Evolutionary conservation across 92 coral and sea anemone genomes (phyloP).

Genomic region (Siderastrea radians): DNA sequence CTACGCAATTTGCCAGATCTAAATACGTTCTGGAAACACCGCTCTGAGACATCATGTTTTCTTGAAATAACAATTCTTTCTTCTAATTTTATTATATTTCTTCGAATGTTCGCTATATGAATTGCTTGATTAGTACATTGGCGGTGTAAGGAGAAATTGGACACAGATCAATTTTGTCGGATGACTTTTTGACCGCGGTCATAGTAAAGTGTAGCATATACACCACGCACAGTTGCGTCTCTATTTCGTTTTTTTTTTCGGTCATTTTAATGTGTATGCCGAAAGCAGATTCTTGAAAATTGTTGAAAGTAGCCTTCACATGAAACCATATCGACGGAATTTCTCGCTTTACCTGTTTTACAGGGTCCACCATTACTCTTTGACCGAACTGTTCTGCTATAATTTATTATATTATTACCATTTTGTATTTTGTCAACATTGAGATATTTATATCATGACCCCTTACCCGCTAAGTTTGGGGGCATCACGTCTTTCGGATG

Average conservation of each 20-base stretch:
- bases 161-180: not conserved
- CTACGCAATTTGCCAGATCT: constrained; percentile 80
- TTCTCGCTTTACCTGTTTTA: too few species aligned
- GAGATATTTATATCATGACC: too few species aligned
- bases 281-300: too few species aligned
- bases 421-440: too few species aligned
- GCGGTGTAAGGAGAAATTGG: not conserved
- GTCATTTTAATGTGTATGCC: not conserved
- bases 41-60: constrained; percentile 34
- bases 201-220: too few species aligned
- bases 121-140: not conserved
- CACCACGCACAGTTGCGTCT: not conserved
- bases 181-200: not conserved
- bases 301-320: too few species aligned
- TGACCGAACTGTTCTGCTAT: not conserved
- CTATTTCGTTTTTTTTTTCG: not conserved
- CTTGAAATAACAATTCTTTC: not conserved
- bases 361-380: too few species aligned
- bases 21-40: constrained; percentile 85
- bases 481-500: too few species aligned
- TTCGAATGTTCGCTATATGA: too few species aligned
- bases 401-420: not conserved
- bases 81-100: not conserved
- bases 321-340: too few species aligned
- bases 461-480: too few species aligned